These are phyloP conservation scores for Hirundichthys speculiger DNA, from an alignment of 2,113 vertebrate genomes.

Conservation along the genomic window DNA sequence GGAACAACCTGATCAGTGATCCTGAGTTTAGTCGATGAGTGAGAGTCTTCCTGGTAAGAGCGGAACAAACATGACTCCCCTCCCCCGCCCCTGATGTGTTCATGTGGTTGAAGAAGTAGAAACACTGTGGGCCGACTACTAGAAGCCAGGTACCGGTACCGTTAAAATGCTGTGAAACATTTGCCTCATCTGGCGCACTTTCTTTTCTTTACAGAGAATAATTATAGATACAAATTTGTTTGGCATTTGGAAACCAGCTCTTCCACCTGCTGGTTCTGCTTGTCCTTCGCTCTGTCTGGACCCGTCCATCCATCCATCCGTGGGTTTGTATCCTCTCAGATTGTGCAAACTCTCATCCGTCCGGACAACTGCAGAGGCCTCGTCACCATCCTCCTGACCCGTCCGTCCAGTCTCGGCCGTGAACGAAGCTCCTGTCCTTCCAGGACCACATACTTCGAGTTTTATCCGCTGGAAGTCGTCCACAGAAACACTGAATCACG, in stretches of 20 bases:
- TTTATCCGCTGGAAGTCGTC: too few species aligned
- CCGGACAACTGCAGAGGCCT: constrained; percentile 65
- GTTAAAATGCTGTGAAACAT: too few species aligned
- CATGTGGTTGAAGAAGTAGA: too few species aligned
- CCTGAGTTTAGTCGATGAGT: constrained; percentile 29
- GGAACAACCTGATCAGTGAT: constrained; percentile 35
- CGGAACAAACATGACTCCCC: background rate
- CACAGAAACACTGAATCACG: too few species aligned
- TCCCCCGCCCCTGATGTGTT: too few species aligned
- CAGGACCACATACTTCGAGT: constrained; percentile 2
- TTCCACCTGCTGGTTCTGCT: too few species aligned
- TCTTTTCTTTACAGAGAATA: too few species aligned
- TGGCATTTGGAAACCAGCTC: too few species aligned
- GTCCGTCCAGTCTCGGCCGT: background rate
- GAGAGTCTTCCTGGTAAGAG: background rate
- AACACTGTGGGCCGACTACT: too few species aligned
- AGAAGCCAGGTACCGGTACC: too few species aligned
- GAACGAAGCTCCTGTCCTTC: background rate
- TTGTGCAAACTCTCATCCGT: constrained; percentile 63
- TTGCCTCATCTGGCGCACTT: too few species aligned
- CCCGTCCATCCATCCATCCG: constrained; percentile 51
- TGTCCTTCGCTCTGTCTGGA: constrained; percentile 30
- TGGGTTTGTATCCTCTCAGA: constrained; percentile 68
- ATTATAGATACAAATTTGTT: too few species aligned
- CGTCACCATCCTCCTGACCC: constrained; percentile 48